A percentile compares a stretch with the other conserved stretches of the same genome.
Conservation (phyloP, 2,888 invertebrate species). For the Blastobasis adustella region DNA sequence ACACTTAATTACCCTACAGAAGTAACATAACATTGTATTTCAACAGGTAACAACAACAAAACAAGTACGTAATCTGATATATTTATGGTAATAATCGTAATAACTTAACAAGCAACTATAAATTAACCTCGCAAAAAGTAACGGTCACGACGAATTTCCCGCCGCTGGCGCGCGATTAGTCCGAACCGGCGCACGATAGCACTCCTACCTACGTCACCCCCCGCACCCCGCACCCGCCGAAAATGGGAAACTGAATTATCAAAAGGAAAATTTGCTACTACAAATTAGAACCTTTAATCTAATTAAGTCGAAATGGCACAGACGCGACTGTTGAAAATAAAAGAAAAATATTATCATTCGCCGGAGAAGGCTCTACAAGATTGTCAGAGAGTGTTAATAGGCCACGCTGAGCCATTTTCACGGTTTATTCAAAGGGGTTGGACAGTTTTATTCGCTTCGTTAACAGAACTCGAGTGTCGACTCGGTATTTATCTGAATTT, state of each 20-base stretch:
- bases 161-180: no score
- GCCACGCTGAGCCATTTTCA: conserved; percentile 56
- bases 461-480: conserved; percentile 45
- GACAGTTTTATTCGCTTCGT: conserved; percentile 62
- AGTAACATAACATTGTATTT: no score
- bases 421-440: conserved; percentile 60
- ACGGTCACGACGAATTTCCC: no score
- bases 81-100: no score
- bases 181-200: background rate
- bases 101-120: no score
- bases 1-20: no score
- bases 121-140: no score
- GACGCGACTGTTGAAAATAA: conserved; percentile 48
- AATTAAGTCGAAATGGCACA: conserved; percentile 45
- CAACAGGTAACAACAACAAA: no score
- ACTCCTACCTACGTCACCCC: background rate
- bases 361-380: conserved; percentile 47
- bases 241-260: conserved; percentile 28
- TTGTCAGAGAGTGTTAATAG: conserved; percentile 62
- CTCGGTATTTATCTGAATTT: conserved; percentile 49
- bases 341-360: conserved; percentile 64
- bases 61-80: no score
- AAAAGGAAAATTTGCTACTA: conserved; percentile 35
- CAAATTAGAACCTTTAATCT: conserved; percentile 50
- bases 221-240: no score